Evolutionary conservation across 2,888 invertebrate species (phyloP).

Genomic region (Carcina quercana): DNA sequence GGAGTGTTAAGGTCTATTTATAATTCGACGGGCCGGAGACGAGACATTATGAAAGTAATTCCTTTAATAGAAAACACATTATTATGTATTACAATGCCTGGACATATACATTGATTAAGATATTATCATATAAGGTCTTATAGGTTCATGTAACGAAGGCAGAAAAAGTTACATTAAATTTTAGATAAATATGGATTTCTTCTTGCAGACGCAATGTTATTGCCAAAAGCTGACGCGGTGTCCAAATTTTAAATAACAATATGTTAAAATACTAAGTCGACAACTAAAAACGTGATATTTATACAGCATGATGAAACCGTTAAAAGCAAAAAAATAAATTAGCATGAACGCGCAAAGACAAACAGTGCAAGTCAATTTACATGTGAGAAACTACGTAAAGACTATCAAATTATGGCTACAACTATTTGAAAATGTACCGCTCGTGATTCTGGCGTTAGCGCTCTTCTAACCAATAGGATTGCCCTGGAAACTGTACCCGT

Average conservation of each 20-base stretch:
- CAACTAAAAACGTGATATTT: constrained; percentile 49
- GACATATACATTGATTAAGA: neutral
- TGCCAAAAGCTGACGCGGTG: no score
- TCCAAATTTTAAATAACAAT: no score
- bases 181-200: no score
- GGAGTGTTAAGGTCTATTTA: no score
- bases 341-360: constrained; percentile 57
- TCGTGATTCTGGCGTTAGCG: constrained; percentile 66
- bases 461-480: constrained; percentile 46
- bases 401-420: constrained; percentile 61
- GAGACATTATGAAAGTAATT: no score
- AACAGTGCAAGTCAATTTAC: constrained; percentile 65
- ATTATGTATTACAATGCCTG: neutral
- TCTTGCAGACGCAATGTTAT: no score
- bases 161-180: no score
- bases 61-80: no score
- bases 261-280: constrained; percentile 2
- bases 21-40: no score
- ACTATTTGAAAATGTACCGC: constrained; percentile 63
- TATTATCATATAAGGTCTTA: constrained; percentile 1
- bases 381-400: constrained; percentile 53
- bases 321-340: constrained; percentile 65
- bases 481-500: constrained; percentile 45
- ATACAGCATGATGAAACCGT: constrained; percentile 63
- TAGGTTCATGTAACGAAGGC: neutral